Conservation (phyloP, 2,888 invertebrate genomes). For the Leptothorax acervorum region DNA sequence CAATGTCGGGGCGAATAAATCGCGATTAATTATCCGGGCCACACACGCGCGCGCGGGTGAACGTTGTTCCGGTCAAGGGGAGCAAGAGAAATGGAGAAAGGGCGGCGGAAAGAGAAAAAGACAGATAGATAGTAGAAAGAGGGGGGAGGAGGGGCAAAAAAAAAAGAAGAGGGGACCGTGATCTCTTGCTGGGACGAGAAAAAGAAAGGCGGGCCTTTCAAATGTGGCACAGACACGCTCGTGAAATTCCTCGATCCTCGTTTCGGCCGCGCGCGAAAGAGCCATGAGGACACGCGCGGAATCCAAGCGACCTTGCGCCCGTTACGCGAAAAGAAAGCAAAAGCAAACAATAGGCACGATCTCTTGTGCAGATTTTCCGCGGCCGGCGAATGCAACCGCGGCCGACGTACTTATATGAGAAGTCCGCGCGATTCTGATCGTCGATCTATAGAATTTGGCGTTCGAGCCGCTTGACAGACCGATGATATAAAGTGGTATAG, state of each 20-base stretch:
- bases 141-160: neutral
- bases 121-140: neutral
- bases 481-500: neutral
- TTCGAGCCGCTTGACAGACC: neutral
- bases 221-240: slow-evolving; percentile 48
- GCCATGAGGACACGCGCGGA: slow-evolving; percentile 59
- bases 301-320: slow-evolving; percentile 78
- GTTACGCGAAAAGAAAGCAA: slow-evolving; percentile 72
- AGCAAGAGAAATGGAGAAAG: slow-evolving; percentile 7
- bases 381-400: slow-evolving; percentile 34
- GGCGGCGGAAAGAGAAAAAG: neutral
- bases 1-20: slow-evolving; percentile 39
- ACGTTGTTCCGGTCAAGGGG: slow-evolving; percentile 10
- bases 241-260: slow-evolving; percentile 45
- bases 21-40: slow-evolving; percentile 49
- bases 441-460: neutral
- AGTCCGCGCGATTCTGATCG: neutral
- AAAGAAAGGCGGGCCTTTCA: slow-evolving; percentile 29
- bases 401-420: neutral
- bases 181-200: slow-evolving; percentile 25
- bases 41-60: slow-evolving; percentile 21
- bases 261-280: slow-evolving; percentile 45
- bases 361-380: slow-evolving; percentile 39
- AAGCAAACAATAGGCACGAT: slow-evolving; percentile 53
- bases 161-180: neutral